Percentiles rank a stretch among this genome's conserved stretches.
These are phyloP conservation scores for Sinocyclocheilus anophthalmus DNA, from an alignment of 2,113 vertebrate genomes.

Conservation along the genomic window DNA sequence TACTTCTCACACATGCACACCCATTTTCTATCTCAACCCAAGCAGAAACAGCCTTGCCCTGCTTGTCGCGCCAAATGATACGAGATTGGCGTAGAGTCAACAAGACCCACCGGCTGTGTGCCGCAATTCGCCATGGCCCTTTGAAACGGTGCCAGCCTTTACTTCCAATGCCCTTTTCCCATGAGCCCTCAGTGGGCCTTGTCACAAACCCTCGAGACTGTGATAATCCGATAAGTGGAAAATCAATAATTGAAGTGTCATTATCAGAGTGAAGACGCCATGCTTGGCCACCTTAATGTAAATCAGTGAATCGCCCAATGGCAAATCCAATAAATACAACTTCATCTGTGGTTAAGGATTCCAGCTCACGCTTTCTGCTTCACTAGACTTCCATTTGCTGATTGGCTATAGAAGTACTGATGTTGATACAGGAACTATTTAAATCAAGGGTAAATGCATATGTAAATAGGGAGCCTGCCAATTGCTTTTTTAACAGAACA, in stretches of 20 bases:
- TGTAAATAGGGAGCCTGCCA: slow-evolving; percentile 55
- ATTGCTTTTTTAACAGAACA: slow-evolving; percentile 66
- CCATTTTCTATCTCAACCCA: background rate
- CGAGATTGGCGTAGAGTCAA: slow-evolving; percentile 38
- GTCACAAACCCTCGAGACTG: slow-evolving; percentile 23
- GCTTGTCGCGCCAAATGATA: slow-evolving; percentile 11
- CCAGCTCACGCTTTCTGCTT: slow-evolving; percentile 19
- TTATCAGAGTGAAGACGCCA: slow-evolving; percentile 51
- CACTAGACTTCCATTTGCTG: slow-evolving; percentile 12
- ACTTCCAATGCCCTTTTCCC: slow-evolving; percentile 54
- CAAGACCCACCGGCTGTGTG: slow-evolving; percentile 21
- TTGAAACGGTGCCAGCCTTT: slow-evolving; percentile 43
- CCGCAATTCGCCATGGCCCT: slow-evolving; percentile 44
- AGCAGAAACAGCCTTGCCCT: slow-evolving; percentile 16
- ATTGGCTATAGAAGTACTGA: slow-evolving; percentile 30
- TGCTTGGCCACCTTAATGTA: slow-evolving; percentile 45
- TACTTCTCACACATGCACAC: slow-evolving; percentile 20
- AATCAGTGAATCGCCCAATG: slow-evolving; percentile 31
- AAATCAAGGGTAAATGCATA: slow-evolving; percentile 59
- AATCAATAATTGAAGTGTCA: slow-evolving; percentile 67
- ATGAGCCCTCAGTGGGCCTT: background rate
- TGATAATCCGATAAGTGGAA: slow-evolving; percentile 66
- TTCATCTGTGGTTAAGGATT: background rate
- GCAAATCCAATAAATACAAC: slow-evolving; percentile 31
- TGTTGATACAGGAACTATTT: slow-evolving; percentile 46